Evolutionary conservation across 2,797 vertebrate species (phyloP).

Genomic region (Meriones psammophilus): DNA sequence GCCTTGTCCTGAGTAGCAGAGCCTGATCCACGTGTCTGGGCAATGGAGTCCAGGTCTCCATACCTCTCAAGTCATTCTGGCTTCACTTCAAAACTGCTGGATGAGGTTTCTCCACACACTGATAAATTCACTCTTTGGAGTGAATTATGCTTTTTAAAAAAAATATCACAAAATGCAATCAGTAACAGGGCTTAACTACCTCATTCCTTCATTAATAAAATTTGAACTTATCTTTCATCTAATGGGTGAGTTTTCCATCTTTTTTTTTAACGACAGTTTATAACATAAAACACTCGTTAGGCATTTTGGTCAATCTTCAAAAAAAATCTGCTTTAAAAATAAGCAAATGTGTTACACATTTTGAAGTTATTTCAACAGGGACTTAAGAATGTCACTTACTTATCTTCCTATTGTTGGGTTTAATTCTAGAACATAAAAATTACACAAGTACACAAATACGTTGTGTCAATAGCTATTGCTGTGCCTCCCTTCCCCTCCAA

Average conservation of each 20-base stretch:
- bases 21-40: constrained; percentile 75
- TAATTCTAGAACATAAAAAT: constrained; percentile 45
- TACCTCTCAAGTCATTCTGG: constrained; percentile 75
- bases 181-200: constrained; percentile 45
- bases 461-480: neutral
- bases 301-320: constrained; percentile 53
- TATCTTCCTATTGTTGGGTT: constrained; percentile 26
- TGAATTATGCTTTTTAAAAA: constrained; percentile 70
- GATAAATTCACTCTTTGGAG: constrained; percentile 70
- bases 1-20: constrained; percentile 48
- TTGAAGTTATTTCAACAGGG: constrained; percentile 64
- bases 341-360: constrained; percentile 64
- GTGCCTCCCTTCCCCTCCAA: neutral
- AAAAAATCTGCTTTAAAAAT: constrained; percentile 65
- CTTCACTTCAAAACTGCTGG: constrained; percentile 72
- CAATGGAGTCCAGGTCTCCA: constrained; percentile 77
- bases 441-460: constrained; percentile 62
- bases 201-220: constrained; percentile 54
- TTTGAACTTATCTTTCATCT: constrained; percentile 53
- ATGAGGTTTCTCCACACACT: constrained; percentile 64
- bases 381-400: neutral
- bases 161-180: constrained; percentile 73
- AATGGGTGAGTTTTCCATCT: constrained; percentile 49
- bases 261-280: neutral
- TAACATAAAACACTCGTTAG: constrained; percentile 18